A percentile compares a stretch with the other conserved stretches of the same genome.
Conservation (phyloP, 2,113 vertebrate species). For the Clarias magur region DNA sequence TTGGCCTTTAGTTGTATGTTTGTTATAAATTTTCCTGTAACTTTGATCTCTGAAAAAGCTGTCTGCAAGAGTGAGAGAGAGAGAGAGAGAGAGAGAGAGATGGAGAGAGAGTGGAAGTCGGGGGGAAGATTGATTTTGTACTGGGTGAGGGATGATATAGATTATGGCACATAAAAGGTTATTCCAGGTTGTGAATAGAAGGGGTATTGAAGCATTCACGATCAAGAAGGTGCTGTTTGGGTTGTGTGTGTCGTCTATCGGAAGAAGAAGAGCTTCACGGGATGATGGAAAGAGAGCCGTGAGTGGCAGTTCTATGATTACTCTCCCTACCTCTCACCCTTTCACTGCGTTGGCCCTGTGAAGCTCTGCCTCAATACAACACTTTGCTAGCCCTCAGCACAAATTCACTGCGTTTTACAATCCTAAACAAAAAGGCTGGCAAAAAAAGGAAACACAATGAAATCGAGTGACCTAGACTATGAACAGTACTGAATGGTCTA, state of each 20-base stretch:
- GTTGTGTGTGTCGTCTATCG: slow-evolving; percentile 33
- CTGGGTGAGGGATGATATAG: slow-evolving; percentile 58
- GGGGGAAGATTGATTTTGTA: slow-evolving; percentile 56
- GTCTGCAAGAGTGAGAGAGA: slow-evolving; percentile 28
- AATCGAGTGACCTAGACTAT: slow-evolving; percentile 28
- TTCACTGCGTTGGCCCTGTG: not conserved
- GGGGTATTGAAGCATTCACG: slow-evolving; percentile 61
- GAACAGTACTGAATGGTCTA: slow-evolving; percentile 10
- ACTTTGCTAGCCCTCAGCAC: slow-evolving; percentile 36
- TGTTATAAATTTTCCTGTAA: slow-evolving; percentile 63
- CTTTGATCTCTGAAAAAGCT: slow-evolving; percentile 64
- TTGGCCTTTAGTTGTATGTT: slow-evolving; percentile 59
- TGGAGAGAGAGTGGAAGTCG: not conserved
- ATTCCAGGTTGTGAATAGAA: slow-evolving; percentile 55
- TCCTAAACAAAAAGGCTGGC: slow-evolving; percentile 37
- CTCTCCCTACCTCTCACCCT: slow-evolving; percentile 24
- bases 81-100: not conserved
- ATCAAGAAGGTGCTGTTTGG: slow-evolving; percentile 41
- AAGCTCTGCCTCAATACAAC: slow-evolving; percentile 24
- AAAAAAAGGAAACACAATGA: slow-evolving; percentile 32
- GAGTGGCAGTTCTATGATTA: slow-evolving; percentile 32
- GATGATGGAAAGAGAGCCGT: slow-evolving; percentile 31
- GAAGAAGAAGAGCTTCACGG: slow-evolving; percentile 30
- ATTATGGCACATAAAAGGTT: slow-evolving; percentile 59
- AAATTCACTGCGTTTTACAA: slow-evolving; percentile 35